phyloP scores from a whole-genome alignment of 2,113 vertebrate genomes.

The Lycaon pictus region DNA sequence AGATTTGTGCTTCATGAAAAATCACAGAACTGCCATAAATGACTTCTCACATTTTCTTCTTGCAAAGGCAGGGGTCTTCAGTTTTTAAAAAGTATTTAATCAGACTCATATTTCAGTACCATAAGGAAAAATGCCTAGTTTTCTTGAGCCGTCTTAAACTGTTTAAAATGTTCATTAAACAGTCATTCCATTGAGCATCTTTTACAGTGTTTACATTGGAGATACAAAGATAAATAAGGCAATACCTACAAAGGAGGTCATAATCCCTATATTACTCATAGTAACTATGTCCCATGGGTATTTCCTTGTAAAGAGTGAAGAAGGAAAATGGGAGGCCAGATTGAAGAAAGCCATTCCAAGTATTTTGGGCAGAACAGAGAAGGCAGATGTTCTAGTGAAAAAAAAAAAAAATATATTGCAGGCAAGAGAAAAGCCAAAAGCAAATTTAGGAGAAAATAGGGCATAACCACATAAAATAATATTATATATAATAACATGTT shows the following conservation, averaged over 20 bases:
- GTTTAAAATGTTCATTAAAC: conserved; percentile 33
- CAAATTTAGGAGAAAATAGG: conserved; percentile 81
- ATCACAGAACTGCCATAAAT: neutral
- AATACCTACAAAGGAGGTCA: neutral
- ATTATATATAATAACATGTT: conserved; percentile 80
- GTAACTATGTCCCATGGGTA: conserved; percentile 3
- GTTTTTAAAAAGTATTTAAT: conserved; percentile 60
- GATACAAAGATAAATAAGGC: conserved; percentile 21
- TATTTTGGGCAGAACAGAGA: conserved; percentile 62
- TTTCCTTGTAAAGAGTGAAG: conserved; percentile 54
- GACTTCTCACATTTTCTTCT: neutral
- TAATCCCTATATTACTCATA: conserved; percentile 18
- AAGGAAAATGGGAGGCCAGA: conserved; percentile 53
- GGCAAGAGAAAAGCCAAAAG: conserved; percentile 76
- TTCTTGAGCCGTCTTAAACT: neutral
- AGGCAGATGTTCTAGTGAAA: conserved; percentile 76
- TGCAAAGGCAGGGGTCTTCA: conserved; percentile 23
- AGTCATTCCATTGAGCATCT: conserved; percentile 43
- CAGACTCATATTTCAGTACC: conserved; percentile 50
- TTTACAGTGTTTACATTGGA: conserved; percentile 29
- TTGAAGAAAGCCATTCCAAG: conserved; percentile 52
- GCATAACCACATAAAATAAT: conserved; percentile 80
- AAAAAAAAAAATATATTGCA: conserved; percentile 51
- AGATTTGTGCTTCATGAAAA: neutral
- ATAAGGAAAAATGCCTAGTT: conserved; percentile 44